Evolutionary conservation across 2,888 invertebrate species (phyloP).

Genomic region (Plebejus melissa): DNA sequence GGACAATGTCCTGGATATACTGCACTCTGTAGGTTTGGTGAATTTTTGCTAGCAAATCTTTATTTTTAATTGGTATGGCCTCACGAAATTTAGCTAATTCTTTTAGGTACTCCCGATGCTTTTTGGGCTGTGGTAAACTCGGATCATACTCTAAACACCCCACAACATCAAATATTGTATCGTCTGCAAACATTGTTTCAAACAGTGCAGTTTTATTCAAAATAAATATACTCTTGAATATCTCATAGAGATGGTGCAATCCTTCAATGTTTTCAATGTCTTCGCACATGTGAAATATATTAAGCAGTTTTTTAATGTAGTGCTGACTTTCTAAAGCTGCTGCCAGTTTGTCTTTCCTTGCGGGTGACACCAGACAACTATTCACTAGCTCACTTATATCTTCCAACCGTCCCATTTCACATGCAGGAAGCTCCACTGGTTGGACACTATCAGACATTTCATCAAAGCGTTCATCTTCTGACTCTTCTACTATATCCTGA

Average conservation of each 20-base stretch:
- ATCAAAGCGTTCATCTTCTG: conserved; percentile 97
- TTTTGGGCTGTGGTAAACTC: conserved; percentile 88
- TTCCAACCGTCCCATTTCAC: conserved; percentile 94
- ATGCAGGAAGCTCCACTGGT: conserved; percentile 95
- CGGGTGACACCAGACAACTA: conserved; percentile 92
- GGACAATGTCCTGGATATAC: conserved; percentile 98
- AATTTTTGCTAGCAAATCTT: conserved; percentile 97
- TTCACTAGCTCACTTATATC: conserved; percentile 96
- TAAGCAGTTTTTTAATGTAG: conserved; percentile 96
- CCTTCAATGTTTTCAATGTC: conserved; percentile 97
- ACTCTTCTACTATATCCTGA: conserved; percentile 97
- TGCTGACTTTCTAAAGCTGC: conserved; percentile 95
- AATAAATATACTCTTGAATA: conserved; percentile 98
- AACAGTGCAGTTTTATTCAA: conserved; percentile 98
- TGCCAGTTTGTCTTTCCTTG: conserved; percentile 96
- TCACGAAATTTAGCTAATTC: conserved; percentile 95
- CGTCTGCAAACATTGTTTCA: conserved; percentile 98
- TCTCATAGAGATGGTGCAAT: conserved; percentile 96
- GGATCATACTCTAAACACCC: conserved; percentile 99
- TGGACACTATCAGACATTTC: conserved; percentile 97
- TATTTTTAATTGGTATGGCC: conserved; percentile 96
- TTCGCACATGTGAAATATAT: conserved; percentile 98
- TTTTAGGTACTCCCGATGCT: conserved; percentile 97
- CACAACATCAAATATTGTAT: conserved; percentile 97
- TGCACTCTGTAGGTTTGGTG: conserved; percentile 99